Percentiles rank a stretch among this genome's conserved stretches.
Conservation (phyloP, 2,113 vertebrate genomes). For the Hypomesus transpacificus region DNA sequence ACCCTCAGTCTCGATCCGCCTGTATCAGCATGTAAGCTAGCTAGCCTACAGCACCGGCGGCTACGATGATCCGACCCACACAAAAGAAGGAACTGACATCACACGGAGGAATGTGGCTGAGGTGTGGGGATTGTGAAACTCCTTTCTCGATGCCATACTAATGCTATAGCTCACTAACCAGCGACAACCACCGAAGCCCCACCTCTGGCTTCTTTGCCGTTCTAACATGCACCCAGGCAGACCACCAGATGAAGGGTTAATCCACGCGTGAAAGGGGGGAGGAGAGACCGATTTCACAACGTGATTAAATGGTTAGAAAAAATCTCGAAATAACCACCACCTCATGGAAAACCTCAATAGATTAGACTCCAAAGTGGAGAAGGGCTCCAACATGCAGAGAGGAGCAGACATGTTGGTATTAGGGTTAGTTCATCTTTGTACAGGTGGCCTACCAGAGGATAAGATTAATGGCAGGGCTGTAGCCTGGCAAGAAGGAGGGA, state of each 20-base stretch:
- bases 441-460: background rate
- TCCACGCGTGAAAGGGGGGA: background rate
- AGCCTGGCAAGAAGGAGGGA: background rate
- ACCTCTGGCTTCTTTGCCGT: background rate
- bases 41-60: background rate
- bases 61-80: background rate
- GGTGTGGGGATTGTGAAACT: constrained; percentile 4
- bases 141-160: background rate
- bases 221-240: background rate
- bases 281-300: background rate
- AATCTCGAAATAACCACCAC: too few species aligned
- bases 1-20: background rate
- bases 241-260: background rate
- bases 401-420: background rate
- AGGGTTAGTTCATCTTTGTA: background rate
- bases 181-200: background rate
- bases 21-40: background rate
- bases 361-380: background rate
- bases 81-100: background rate
- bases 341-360: background rate
- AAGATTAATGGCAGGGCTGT: background rate
- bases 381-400: background rate
- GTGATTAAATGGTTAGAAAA: background rate
- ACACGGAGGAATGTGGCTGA: constrained; percentile 1
- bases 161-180: background rate